Evolutionary conservation across 2,797 vertebrate species (phyloP).

Genomic region (Acanthopagrus latus): DNA sequence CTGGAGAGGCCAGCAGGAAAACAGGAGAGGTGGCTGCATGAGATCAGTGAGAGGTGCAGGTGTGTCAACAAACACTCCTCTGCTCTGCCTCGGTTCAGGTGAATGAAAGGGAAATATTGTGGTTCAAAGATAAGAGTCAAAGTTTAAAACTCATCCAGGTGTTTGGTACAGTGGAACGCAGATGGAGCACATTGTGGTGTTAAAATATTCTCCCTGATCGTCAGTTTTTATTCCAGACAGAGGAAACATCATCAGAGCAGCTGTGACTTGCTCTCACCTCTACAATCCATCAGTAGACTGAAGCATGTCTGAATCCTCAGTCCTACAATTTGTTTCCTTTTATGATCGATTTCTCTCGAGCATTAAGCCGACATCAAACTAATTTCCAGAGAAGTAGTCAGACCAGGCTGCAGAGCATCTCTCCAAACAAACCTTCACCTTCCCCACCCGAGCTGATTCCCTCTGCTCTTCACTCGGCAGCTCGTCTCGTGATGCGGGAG

Average conservation of each 20-base stretch:
- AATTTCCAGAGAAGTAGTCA: no score
- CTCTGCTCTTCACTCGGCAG: neutral
- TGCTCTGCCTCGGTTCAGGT: neutral
- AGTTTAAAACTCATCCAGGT: conserved; percentile 16
- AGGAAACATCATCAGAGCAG: neutral
- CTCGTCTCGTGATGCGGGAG: conserved; percentile 20
- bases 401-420: no score
- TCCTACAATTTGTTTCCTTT: no score
- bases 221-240: neutral
- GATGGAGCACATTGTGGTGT: no score
- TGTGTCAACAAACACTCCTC: conserved; percentile 10
- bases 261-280: neutral
- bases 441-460: neutral
- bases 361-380: neutral
- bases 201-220: neutral
- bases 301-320: no score
- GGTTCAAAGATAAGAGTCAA: neutral
- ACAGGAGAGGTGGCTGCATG: neutral
- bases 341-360: neutral
- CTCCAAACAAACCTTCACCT: neutral
- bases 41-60: conserved; percentile 10
- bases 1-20: conserved; percentile 9
- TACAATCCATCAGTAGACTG: no score
- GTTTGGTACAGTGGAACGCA: neutral
- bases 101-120: neutral